Percentiles rank a stretch among this genome's conserved stretches.
Conservation (phyloP, 2,797 vertebrate genomes). For the Micrastur ruficollis region DNA sequence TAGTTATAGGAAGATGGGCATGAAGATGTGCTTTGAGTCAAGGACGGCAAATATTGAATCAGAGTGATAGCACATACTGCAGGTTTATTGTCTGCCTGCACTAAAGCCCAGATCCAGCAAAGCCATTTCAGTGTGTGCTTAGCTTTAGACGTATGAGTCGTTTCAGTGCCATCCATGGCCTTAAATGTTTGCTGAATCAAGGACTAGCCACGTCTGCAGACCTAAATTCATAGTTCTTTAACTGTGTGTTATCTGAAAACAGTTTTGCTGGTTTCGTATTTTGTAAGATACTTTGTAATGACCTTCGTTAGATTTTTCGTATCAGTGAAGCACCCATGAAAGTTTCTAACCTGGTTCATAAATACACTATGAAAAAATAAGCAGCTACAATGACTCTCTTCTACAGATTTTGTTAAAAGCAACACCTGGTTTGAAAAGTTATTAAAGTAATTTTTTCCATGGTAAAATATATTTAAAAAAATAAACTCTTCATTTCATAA, state of each 20-base stretch:
- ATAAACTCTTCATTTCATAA: conserved; percentile 75
- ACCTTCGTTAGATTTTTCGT: not conserved
- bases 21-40: conserved; percentile 60
- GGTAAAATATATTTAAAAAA: conserved; percentile 75
- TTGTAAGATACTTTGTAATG: not conserved
- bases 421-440: conserved; percentile 64
- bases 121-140: conserved; percentile 42
- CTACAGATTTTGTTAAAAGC: conserved; percentile 47
- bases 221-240: not conserved
- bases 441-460: conserved; percentile 62
- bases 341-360: conserved; percentile 61
- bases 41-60: conserved; percentile 45
- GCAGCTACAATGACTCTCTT: conserved; percentile 48
- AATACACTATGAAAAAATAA: conserved; percentile 66
- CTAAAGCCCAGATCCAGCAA: conserved; percentile 36
- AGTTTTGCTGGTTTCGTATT: conserved; percentile 44
- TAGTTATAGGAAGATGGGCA: conserved; percentile 62
- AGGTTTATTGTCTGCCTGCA: conserved; percentile 7
- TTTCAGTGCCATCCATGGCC: conserved; percentile 2
- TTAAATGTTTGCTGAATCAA: conserved; percentile 38
- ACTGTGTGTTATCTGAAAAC: conserved; percentile 21
- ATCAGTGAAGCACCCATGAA: conserved; percentile 62
- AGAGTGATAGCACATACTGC: not conserved
- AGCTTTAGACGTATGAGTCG: not conserved
- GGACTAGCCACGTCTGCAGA: conserved; percentile 2